These are phyloP conservation scores for Thera britannica DNA, from an alignment of 2,888 invertebrate species.

Conservation along the genomic window DNA sequence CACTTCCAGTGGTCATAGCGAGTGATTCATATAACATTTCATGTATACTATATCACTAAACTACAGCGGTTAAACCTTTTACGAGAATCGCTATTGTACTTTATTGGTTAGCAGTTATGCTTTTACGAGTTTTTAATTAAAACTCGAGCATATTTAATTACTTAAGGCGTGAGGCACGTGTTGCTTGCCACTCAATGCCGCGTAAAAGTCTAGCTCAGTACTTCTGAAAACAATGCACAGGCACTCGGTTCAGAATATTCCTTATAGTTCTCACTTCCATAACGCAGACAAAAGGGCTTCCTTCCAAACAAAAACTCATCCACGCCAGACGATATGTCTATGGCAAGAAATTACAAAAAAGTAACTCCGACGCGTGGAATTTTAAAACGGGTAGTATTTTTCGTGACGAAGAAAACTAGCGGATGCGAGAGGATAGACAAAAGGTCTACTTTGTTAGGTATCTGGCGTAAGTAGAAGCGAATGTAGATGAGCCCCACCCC, in stretches of 20 bases:
- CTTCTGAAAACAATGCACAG: slow-evolving; percentile 77
- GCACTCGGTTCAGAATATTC: slow-evolving; percentile 71
- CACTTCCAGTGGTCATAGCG: slow-evolving; percentile 49
- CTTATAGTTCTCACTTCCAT: slow-evolving; percentile 83
- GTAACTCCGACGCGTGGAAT: slow-evolving; percentile 70
- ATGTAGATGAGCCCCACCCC: slow-evolving; percentile 76
- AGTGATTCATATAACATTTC: slow-evolving; percentile 60
- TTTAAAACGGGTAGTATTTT: slow-evolving; percentile 77
- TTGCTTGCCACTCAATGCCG: slow-evolving; percentile 62
- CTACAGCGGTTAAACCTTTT: slow-evolving; percentile 53
- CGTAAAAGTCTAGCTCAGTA: slow-evolving; percentile 74
- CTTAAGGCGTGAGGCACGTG: slow-evolving; percentile 72
- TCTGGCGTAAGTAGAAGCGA: slow-evolving; percentile 71
- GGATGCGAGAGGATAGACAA: slow-evolving; percentile 78
- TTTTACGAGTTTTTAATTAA: slow-evolving; percentile 70
- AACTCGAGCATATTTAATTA: slow-evolving; percentile 70
- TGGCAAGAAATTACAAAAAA: slow-evolving; percentile 82
- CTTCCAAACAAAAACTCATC: slow-evolving; percentile 82
- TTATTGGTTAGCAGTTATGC: slow-evolving; percentile 61
- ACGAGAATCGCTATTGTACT: slow-evolving; percentile 59
- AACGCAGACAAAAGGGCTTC: slow-evolving; percentile 80
- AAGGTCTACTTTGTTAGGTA: slow-evolving; percentile 76
- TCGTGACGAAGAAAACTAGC: slow-evolving; percentile 75
- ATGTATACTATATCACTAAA: slow-evolving; percentile 60
- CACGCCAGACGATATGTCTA: slow-evolving; percentile 83